Base-by-base conservation (phyloP, 2,888 invertebrate species). In the Uropetala carovei region DNA sequence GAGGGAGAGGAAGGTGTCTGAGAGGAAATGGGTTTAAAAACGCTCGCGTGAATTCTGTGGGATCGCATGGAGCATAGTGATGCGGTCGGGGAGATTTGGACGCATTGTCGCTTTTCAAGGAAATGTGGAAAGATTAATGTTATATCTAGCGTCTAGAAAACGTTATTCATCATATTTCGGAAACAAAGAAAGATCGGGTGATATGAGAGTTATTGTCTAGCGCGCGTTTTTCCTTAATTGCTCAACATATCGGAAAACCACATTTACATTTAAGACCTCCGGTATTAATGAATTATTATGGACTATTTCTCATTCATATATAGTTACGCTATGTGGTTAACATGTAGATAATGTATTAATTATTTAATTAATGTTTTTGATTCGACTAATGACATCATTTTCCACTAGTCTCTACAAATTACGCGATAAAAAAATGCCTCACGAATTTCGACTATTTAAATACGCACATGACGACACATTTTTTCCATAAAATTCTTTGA, bases 71-170 rank as follows among this genome's bases (percentile, higher is more conserved):
- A 0, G 89, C 43, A 56, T 43, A 43, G 64, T 64, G 64, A 89
- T 89, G 60, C 89, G 89, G 89, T 68, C 16, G 89, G 89, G 11
- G 56, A 89, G 64, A 89, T 89, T 89, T 60, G 89, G 56, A 89
- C 64, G 89, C 89, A 43, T 68, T 89, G 89, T 89, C 64, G 64
- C 89, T 89, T 18, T 64, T 43, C 89, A 43, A 89, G 89, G 89
- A 89, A 89, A 89, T 22, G 64, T 27, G 57, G 85, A n/a, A 89
- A 89, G 89, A 68, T 89, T 89, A 43, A 64, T 64, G 56, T n/a
- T 10, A 18, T 14, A 56, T 14, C 83, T n/a, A 43, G 8, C 18
- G 30, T 30, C 11, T 0, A 68, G 68, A 13, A 58, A 68, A n/a
- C n/a, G 64, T 43, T 43, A 3, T 64, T 43, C 13, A 43, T 64